Evolutionary conservation across 2,113 vertebrate genomes (phyloP), one percentile per base, ranked within the genome.

Genomic region (Egretta garzetta): DNA sequence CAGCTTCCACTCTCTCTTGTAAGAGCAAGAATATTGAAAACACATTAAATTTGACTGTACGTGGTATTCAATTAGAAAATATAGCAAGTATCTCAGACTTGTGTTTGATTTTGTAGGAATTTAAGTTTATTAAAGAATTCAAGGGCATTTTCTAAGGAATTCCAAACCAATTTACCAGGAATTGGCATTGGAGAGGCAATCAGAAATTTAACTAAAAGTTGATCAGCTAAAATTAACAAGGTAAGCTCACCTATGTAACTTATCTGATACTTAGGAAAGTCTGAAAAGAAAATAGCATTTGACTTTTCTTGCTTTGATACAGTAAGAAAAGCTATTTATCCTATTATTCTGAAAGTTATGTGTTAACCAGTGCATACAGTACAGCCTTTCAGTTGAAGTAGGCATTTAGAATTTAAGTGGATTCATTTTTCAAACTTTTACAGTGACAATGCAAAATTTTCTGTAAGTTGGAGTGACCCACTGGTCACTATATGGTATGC

Each of bases 401-500:
- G 8, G 8, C 18, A 58, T 72, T 74, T 56, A 67, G 11, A 26
- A 56, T 80, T 72, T 80, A 64, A 37, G 5, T 13, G 14, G n/a
- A 64, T 50, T 71, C 20, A 18, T 27, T 49, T 47, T 77, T 41
- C 19, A 28, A 85, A 71, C 15, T 33, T 82, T 53, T 60, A 33
- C 21, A 75, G 15, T 50, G 45, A 28, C n/a, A 74, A 41, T 35
- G n/a, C 7, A 58, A 70, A 60, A 74, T 24, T 76, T 50, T 68
- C 39, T 56, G 3, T 24, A 58, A 56, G 2, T 14, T 80, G 37
- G 24, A n/a, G 7, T 76, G 16, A 74, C 16, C 5, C 12, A 33
- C 26, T 55, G 8, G 6, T 82, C 55, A 35, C 58, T 56, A 27
- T 32, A 24, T 0, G 0, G 13, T 45, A 27, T 50, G 5, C 4